Evolutionary conservation across 2,113 vertebrate species (phyloP).

Genomic region (Platichthys flesus): DNA sequence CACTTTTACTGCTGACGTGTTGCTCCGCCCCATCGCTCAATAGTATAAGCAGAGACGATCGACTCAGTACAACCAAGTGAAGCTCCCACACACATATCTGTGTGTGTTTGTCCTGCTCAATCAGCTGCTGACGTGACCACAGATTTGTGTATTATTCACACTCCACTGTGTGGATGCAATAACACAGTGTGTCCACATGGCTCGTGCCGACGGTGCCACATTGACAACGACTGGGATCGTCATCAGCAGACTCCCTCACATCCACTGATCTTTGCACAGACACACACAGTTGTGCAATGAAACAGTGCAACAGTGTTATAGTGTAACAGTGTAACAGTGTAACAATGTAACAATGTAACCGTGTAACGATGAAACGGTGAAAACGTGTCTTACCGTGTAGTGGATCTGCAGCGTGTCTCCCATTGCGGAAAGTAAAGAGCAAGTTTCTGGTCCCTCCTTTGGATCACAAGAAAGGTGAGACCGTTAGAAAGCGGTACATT

Average conservation of each 20-base stretch:
- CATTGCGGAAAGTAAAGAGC: conserved; percentile 82
- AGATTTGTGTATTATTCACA: not conserved
- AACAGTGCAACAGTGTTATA: too few species aligned
- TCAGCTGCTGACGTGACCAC: not conserved
- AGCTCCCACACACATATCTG: not conserved
- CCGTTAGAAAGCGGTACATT: conserved; percentile 19
- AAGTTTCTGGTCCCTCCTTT: conserved; percentile 86
- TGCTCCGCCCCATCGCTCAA: conserved; percentile 66
- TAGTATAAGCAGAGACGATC: conserved; percentile 15
- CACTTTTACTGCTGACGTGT: conserved; percentile 90
- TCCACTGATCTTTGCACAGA: too few species aligned
- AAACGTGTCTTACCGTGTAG: conserved; percentile 88
- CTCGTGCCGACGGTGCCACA: conserved; percentile 59
- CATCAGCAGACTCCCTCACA: conserved; percentile 22
- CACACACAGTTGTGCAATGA: too few species aligned
- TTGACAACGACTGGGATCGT: conserved; percentile 31
- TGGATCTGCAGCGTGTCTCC: conserved; percentile 93
- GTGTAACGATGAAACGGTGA: not conserved
- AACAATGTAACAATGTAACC: too few species aligned
- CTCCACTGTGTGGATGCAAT: not conserved
- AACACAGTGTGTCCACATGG: conserved; percentile 8
- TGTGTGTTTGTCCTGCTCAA: not conserved
- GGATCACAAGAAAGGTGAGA: conserved; percentile 10
- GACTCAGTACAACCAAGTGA: not conserved
- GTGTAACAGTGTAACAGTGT: not conserved